Conservation (phyloP, 1,140 invertebrate genomes). For the Eulimnadia texana region DNA sequence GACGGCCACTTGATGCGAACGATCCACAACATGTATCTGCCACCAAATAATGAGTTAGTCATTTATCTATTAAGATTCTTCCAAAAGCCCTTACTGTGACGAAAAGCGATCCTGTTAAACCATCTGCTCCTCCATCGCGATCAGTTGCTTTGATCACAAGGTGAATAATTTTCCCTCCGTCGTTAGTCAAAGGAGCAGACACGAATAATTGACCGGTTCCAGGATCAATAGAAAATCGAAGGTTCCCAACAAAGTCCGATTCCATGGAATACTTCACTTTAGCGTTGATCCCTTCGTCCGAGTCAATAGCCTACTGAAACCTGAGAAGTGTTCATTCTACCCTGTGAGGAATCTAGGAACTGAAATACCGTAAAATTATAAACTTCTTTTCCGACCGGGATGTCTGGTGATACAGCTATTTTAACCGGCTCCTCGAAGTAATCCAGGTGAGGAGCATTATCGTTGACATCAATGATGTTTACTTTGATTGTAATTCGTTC, state of each 20-base stretch:
- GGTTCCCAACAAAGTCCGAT: neutral
- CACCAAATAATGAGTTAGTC: constrained; percentile 6
- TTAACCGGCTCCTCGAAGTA: constrained; percentile 48
- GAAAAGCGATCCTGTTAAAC: constrained; percentile 65
- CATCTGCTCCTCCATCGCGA: constrained; percentile 53
- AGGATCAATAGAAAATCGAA: neutral
- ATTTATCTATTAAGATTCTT: no score
- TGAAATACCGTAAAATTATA: constrained; percentile 43
- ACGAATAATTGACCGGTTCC: neutral
- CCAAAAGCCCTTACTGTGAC: constrained; percentile 39
- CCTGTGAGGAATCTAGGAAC: neutral
- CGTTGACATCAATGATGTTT: constrained; percentile 61
- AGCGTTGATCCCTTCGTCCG: constrained; percentile 54
- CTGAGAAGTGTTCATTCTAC: neutral
- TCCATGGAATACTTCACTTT: constrained; percentile 25
- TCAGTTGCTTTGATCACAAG: constrained; percentile 77
- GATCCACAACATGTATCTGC: constrained; percentile 65
- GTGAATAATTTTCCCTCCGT: constrained; percentile 57
- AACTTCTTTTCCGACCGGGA: constrained; percentile 61
- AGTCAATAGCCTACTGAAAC: constrained; percentile 46
- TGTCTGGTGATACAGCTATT: constrained; percentile 58
- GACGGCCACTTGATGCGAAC: constrained; percentile 59
- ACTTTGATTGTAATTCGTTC: constrained; percentile 38
- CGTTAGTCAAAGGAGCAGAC: constrained; percentile 36
- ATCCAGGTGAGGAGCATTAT: constrained; percentile 57